Base-by-base conservation (phyloP, 2,113 vertebrate genomes). In the Hepsetus odoe region DNA sequence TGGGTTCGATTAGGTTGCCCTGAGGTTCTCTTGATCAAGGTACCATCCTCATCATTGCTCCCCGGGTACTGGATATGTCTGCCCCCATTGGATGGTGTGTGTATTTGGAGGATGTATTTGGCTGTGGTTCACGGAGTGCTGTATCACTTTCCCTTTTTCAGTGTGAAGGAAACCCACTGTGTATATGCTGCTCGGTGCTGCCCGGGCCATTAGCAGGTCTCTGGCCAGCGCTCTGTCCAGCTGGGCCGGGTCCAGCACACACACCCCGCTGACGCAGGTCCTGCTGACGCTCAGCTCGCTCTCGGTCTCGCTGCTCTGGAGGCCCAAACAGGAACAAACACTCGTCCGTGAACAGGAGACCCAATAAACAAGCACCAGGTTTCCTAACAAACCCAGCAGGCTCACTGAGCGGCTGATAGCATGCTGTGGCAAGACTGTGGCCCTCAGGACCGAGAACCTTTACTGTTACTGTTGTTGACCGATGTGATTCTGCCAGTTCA, bases 261-360 rank as follows among this genome's bases (percentile, higher is more conserved):
- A 89, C 73, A 28, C 73, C 86, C 76, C 89, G 89, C 82, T 91
- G 89, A 44, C 35, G 93, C 88, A 86, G 35, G 44, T 93, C 93
- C 74, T 91, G 91, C 87, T 94, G 95, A 7, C 94, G 91, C 61
- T 87, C 91, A 56, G 93, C 94, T 65, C 96, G 91, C 35, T 98
- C 96, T 83, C 93, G 93, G 82, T 98, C 96, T 49, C 97, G 89
- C 87, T 96, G 96, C 42, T 97, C 96, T 98, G 35, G 49, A n/a
- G 40, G 24, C 14, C 46, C 33, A 40, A 5, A 67, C n/a, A 49
- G 38, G 46, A 32, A 53, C 26, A 32, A 28, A 81, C 79, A 81
- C 67, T 35, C 28, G 49, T 53, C 26, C 42, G 56, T 35, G 3
- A 24, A 55, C 28, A 56, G 30, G 24, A 38, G 4, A 58, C 22